phyloP scores from a whole-genome alignment of 2,797 vertebrate species.

The Myotis vivesi region DNA sequence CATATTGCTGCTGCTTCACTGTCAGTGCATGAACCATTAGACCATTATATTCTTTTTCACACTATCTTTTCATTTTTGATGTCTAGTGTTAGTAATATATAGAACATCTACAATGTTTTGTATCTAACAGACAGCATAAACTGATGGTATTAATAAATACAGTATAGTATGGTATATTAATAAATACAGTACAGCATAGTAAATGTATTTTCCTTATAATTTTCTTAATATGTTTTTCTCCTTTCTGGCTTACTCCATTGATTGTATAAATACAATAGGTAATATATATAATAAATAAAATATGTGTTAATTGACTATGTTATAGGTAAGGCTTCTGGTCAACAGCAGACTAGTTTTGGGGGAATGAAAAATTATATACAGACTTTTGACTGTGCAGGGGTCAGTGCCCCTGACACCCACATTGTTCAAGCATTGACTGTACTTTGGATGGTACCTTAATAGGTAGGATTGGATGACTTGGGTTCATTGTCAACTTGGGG shows the following conservation, averaged over 20 bases:
- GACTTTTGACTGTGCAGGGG: not conserved
- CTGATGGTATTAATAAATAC: not conserved
- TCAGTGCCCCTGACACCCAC: not conserved
- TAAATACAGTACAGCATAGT: not conserved
- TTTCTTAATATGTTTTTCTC: not conserved
- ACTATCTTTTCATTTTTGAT: not conserved
- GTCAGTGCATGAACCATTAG: not conserved
- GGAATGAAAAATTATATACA: not conserved
- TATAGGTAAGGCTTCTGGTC: not conserved
- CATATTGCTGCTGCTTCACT: not conserved
- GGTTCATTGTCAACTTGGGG: not conserved
- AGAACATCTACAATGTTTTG: not conserved
- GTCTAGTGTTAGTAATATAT: not conserved
- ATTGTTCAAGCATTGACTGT: too few species aligned
- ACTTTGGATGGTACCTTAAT: not conserved
- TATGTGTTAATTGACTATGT: not conserved
- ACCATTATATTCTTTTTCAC: not conserved
- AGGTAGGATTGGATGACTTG: not conserved
- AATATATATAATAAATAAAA: not conserved
- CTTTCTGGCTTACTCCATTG: not conserved
- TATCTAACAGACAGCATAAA: not conserved
- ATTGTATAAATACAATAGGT: not conserved
- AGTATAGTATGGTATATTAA: too few species aligned
- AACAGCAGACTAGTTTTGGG: not conserved
- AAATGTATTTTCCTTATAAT: not conserved